A percentile compares a stretch with the other conserved stretches of the same genome.
phyloP scores from a whole-genome alignment of 2,888 invertebrate species.

The Diachrysia chrysitis region DNA sequence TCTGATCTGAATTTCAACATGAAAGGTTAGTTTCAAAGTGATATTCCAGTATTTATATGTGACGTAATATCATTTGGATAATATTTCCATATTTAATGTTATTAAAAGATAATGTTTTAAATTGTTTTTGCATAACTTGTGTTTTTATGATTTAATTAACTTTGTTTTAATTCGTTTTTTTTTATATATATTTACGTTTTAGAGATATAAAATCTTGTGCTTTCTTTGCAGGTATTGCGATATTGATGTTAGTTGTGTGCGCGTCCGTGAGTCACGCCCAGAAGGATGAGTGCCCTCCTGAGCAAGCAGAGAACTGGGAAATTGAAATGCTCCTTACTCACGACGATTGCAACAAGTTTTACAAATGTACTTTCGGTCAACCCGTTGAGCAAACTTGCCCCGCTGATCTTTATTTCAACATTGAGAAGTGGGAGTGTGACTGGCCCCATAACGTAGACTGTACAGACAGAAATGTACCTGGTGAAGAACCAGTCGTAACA shows the following conservation, averaged over 20 bases:
- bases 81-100: background rate
- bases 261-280: slow-evolving; percentile 60
- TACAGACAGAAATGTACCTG: slow-evolving; percentile 73
- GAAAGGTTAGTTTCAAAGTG: slow-evolving; percentile 53
- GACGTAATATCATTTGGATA: background rate
- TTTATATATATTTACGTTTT: too few relatives aligned
- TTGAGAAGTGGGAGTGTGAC: slow-evolving; percentile 88
- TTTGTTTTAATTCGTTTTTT: too few relatives aligned
- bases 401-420: slow-evolving; percentile 88
- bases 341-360: slow-evolving; percentile 90
- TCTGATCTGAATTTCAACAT: slow-evolving; percentile 48
- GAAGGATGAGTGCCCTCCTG: slow-evolving; percentile 71
- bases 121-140: slow-evolving; percentile 5
- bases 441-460: slow-evolving; percentile 91
- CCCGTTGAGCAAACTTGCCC: slow-evolving; percentile 90
- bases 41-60: slow-evolving; percentile 7
- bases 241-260: slow-evolving; percentile 60
- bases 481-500: slow-evolving; percentile 7
- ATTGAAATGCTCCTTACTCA: slow-evolving; percentile 88
- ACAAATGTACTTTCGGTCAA: slow-evolving; percentile 91
- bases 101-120: background rate
- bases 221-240: slow-evolving; percentile 61
- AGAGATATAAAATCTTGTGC: background rate
- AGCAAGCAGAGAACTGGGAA: slow-evolving; percentile 72
- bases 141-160: too few relatives aligned